Conservation (phyloP, 2,888 invertebrate species). For the Unio pictorum region DNA sequence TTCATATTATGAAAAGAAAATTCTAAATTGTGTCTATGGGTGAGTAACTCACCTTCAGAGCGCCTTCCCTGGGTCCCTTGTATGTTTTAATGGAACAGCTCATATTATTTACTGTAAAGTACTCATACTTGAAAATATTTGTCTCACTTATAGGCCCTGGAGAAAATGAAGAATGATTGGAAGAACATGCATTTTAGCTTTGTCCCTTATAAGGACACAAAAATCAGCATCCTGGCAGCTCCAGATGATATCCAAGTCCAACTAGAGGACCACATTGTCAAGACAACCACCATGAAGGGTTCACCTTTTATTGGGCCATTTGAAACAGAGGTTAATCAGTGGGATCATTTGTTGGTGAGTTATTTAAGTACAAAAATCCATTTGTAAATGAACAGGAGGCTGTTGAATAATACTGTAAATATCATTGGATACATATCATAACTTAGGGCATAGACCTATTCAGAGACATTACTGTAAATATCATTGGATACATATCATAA, state of each 20-base stretch:
- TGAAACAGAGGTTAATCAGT: slow-evolving; percentile 67
- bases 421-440: too few species aligned
- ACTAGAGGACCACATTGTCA: slow-evolving; percentile 70
- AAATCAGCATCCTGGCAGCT: slow-evolving; percentile 64
- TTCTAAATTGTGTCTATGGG: too few species aligned
- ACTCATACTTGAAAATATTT: neutral
- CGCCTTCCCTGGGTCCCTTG: too few species aligned
- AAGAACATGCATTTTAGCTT: slow-evolving; percentile 65
- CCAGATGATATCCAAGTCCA: slow-evolving; percentile 70
- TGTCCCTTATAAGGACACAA: slow-evolving; percentile 68
- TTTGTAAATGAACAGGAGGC: too few species aligned
- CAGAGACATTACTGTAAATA: too few species aligned
- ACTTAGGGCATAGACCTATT: too few species aligned
- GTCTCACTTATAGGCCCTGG: slow-evolving; percentile 58
- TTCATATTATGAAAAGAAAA: too few species aligned
- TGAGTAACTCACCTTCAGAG: too few species aligned
- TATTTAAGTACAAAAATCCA: neutral
- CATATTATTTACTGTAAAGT: neutral
- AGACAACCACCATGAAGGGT: slow-evolving; percentile 71
- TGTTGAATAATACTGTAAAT: too few species aligned
- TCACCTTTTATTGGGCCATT: slow-evolving; percentile 71
- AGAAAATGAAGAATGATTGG: slow-evolving; percentile 70
- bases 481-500: too few species aligned
- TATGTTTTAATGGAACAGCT: too few species aligned
- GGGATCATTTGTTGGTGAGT: slow-evolving; percentile 66